Conservation (phyloP, 2,113 vertebrate species). For the Phoenicopterus ruber region DNA sequence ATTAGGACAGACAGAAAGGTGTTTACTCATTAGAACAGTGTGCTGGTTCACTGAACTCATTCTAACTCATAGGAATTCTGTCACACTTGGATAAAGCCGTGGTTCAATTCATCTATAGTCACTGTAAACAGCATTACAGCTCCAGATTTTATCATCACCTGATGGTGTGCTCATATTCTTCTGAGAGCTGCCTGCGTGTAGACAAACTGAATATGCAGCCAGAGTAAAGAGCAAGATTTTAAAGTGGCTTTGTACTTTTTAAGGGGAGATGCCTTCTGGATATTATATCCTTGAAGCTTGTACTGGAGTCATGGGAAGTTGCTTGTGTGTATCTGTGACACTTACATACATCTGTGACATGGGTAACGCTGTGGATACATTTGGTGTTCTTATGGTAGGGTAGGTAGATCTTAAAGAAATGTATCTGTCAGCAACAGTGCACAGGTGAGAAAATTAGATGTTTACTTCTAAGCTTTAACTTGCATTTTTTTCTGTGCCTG, state of each 20-base stretch:
- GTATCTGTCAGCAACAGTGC: not conserved
- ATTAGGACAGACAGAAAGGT: constrained; percentile 14
- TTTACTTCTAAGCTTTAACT: not conserved
- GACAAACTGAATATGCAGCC: not conserved
- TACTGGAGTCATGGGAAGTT: not conserved
- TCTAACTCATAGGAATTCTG: not conserved
- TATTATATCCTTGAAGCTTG: not conserved
- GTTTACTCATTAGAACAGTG: constrained; percentile 12
- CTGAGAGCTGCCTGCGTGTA: not conserved
- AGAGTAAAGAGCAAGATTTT: not conserved
- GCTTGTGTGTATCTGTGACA: not conserved
- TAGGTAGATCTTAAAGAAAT: not conserved
- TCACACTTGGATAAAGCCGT: not conserved
- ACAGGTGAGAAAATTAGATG: not conserved
- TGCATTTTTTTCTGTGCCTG: not conserved
- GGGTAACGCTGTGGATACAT: not conserved
- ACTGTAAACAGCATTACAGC: not conserved
- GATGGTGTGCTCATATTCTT: not conserved
- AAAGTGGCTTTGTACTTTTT: not conserved
- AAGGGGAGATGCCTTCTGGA: not conserved
- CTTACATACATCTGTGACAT: not conserved
- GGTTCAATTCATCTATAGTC: not conserved
- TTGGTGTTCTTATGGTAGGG: not conserved
- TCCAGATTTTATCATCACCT: not conserved
- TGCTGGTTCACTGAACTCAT: not conserved